phyloP scores from a whole-genome alignment of 2,797 vertebrate species.

The Adelosebastes latens region DNA sequence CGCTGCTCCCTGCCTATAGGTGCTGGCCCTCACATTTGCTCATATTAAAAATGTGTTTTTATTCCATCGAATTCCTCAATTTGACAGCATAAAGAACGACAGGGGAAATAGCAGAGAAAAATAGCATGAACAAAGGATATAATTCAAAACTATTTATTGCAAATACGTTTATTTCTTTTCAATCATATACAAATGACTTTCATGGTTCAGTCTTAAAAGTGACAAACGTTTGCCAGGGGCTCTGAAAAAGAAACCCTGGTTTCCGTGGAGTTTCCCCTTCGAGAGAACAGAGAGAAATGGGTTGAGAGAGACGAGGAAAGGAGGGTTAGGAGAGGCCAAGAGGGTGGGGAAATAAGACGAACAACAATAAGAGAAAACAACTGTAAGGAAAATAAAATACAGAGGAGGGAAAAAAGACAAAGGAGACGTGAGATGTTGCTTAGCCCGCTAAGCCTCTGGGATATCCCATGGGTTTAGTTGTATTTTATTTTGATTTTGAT shows the following conservation, averaged over 20 bases:
- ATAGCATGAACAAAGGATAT: not conserved
- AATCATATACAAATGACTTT: not conserved
- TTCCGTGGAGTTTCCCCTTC: not conserved
- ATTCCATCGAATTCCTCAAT: not conserved
- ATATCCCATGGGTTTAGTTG: slow-evolving; percentile 36
- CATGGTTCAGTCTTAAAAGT: not conserved
- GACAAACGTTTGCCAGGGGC: slow-evolving; percentile 1
- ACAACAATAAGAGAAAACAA: slow-evolving; percentile 20
- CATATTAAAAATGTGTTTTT: not conserved
- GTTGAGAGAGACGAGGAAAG: slow-evolving; percentile 14
- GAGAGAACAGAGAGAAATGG: slow-evolving; percentile 24
- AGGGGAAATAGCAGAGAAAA: not conserved
- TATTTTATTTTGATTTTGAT: slow-evolving; percentile 52
- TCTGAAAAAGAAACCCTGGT: not conserved
- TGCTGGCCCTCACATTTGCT: not conserved
- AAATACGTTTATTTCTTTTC: not conserved
- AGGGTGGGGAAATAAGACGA: slow-evolving; percentile 48
- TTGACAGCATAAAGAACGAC: not conserved
- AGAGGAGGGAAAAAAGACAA: slow-evolving; percentile 25
- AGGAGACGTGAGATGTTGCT: slow-evolving; percentile 40
- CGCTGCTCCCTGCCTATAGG: too few relatives aligned
- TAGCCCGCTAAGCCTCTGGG: slow-evolving; percentile 8
- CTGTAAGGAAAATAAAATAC: slow-evolving; percentile 19
- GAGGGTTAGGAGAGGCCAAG: slow-evolving; percentile 37
- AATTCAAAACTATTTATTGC: not conserved